These are phyloP conservation scores for Xylocopa sonorina DNA, from an alignment of 1,140 invertebrate species.

Conservation along the genomic window DNA sequence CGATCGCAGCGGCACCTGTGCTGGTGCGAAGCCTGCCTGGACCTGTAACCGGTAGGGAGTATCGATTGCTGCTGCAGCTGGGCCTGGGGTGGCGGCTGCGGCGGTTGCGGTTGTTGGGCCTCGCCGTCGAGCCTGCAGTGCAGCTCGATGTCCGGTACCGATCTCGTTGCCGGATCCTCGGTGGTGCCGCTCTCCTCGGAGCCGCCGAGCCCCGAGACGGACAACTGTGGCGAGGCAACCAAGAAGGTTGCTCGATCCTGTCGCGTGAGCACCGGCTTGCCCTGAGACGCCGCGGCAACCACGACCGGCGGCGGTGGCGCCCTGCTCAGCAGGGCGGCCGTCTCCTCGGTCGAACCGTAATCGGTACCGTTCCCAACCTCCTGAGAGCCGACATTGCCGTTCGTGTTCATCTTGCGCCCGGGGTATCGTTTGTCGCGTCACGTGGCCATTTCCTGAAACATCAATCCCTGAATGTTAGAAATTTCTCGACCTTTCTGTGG, in stretches of 20 bases:
- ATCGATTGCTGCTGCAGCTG: conserved; percentile 65
- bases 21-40: conserved; percentile 71
- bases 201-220: conserved; percentile 86
- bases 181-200: conserved; percentile 89
- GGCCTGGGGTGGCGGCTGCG: conserved; percentile 65
- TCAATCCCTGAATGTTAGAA: no score
- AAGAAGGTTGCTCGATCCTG: conserved; percentile 91
- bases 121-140: conserved; percentile 86
- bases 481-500: no score
- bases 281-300: conserved; percentile 79
- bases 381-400: conserved; percentile 76
- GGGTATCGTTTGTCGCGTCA: conserved; percentile 44
- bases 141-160: conserved; percentile 94
- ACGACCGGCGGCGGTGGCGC: conserved; percentile 82
- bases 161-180: conserved; percentile 88
- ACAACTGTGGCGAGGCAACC: conserved; percentile 88
- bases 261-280: conserved; percentile 90
- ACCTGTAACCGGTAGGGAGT: conserved; percentile 69
- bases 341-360: conserved; percentile 88
- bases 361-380: conserved; percentile 78
- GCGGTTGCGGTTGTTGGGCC: conserved; percentile 80
- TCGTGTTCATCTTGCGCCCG: conserved; percentile 75
- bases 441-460: conserved; percentile 59
- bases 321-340: conserved; percentile 87
- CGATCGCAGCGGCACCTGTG: conserved; percentile 86